Conservation (phyloP, 2,113 vertebrate genomes). For the Hypomesus transpacificus region DNA sequence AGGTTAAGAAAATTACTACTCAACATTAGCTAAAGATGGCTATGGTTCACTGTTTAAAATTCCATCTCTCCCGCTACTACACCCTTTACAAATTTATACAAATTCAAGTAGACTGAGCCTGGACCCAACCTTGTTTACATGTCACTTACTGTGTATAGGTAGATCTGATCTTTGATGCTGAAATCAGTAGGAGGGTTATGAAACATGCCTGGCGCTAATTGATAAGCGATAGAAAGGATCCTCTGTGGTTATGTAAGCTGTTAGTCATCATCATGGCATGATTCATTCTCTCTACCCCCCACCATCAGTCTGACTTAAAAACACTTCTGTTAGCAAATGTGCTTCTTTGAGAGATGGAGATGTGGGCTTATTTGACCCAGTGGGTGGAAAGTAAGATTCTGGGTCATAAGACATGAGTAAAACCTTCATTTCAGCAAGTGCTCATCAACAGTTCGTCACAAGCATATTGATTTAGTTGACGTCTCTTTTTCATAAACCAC, state of each 20-base stretch:
- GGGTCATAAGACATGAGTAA: neutral
- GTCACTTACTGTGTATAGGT: slow-evolving; percentile 17
- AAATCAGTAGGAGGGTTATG: slow-evolving; percentile 54
- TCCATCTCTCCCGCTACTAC: too few relatives aligned
- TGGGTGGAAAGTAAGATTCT: neutral
- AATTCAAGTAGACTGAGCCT: neutral
- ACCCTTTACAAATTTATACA: too few relatives aligned
- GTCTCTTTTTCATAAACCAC: too few relatives aligned
- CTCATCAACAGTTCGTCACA: too few relatives aligned
- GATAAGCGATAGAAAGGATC: slow-evolving; percentile 55
- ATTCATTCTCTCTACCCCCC: slow-evolving; percentile 38
- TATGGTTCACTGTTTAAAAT: too few relatives aligned
- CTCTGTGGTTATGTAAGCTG: slow-evolving; percentile 66
- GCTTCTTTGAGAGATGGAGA: too few relatives aligned
- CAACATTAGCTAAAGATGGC: too few relatives aligned
- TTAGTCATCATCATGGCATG: slow-evolving; percentile 62
- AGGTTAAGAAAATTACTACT: too few relatives aligned
- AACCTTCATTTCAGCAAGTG: too few relatives aligned
- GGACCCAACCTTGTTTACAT: slow-evolving; percentile 8
- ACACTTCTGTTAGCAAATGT: neutral
- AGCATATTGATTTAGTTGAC: too few relatives aligned
- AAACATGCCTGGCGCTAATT: slow-evolving; percentile 44
- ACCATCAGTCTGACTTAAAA: too few relatives aligned
- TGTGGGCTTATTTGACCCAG: neutral
- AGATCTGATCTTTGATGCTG: slow-evolving; percentile 34